Percentiles rank a stretch among this genome's conserved stretches.
Evolutionary conservation across 2,113 vertebrate genomes (phyloP).

Genomic region (Psittacus erithacus): DNA sequence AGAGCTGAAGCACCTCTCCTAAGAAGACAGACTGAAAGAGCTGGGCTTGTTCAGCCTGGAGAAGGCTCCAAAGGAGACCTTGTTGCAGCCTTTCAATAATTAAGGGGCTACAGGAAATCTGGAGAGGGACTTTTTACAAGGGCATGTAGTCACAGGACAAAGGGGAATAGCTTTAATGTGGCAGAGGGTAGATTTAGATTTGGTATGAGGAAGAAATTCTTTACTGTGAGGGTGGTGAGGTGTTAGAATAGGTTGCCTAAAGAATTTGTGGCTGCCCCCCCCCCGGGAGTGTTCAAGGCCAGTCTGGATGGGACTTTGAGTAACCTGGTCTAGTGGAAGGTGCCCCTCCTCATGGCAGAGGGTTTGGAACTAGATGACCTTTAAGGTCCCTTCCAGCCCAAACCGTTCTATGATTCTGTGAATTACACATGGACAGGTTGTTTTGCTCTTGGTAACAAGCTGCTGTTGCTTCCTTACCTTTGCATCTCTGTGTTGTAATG

Average conservation of each 20-base stretch:
- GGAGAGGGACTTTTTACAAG: not conserved
- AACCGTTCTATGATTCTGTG: not conserved
- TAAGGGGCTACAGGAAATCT: not conserved
- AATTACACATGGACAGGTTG: not conserved
- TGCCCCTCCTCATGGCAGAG: not conserved
- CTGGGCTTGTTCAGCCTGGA: not conserved
- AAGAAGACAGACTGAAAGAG: not conserved
- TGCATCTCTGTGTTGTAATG: not conserved
- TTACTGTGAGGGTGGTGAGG: not conserved
- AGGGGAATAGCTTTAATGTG: not conserved
- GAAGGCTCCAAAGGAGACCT: not conserved
- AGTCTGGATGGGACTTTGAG: not conserved
- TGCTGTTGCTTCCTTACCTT: not conserved
- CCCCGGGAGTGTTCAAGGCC: not conserved
- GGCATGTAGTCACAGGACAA: not conserved
- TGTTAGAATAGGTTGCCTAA: not conserved
- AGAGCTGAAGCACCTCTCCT: not conserved
- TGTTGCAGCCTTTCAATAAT: not conserved
- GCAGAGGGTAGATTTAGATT: not conserved
- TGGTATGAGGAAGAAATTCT: not conserved
- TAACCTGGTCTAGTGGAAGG: not conserved
- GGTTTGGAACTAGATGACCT: not conserved
- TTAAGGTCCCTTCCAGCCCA: not conserved
- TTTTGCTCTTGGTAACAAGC: not conserved
- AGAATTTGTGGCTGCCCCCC: not conserved